Evolutionary conservation across 2,888 invertebrate genomes (phyloP), one percentile per base, ranked within the genome.

Genomic region (Ectemnius lituratus): DNA sequence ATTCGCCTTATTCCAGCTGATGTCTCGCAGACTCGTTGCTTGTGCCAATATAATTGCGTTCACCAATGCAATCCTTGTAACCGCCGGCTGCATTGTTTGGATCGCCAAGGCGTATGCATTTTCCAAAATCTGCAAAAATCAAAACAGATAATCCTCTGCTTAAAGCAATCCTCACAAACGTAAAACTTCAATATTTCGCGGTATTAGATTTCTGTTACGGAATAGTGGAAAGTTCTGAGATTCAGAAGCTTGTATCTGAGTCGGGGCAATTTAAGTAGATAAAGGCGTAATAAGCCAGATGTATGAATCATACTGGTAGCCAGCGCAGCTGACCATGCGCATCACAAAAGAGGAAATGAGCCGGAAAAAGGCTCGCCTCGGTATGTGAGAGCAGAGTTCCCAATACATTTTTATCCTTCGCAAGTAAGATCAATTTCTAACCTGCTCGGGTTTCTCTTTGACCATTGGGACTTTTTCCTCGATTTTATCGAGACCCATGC

Each of bases 1-100:
- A 88, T 95, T 95, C 16, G 95, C 94, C 84, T 94, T 95, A 69
- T 94, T 93, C 95, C 95, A 95, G 67, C 95, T 94, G 1, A 94
- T 90, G 84, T 94, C 94, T 89, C 94, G 94, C 14, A 95, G 91
- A 0, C 93, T 94, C 20, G 93, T 91, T 0, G 95, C 95, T 82
- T 93, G 94, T 75, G 93, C 92, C 77, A 92, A 92, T 0, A 93
- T 93, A 0, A 91, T 90, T 0, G 90, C 91, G 62, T 92, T 92
- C 0, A 92, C 93, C 23, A 91, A 91, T 70, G 90, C 90, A 46
- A 94, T 92, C 91, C 92, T 90, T 0, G 78, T 83, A 59, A 86
- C 78, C 4, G 88, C 86, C 14, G 88, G 88, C 63, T 80, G 72
- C 18, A 90, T 79, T 4, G 86, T 88, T 58, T 84, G 82, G 28